A percentile compares a stretch with the other conserved stretches of the same genome.
phyloP scores from a whole-genome alignment of 2,888 invertebrate genomes.

The Clostera curtula region DNA sequence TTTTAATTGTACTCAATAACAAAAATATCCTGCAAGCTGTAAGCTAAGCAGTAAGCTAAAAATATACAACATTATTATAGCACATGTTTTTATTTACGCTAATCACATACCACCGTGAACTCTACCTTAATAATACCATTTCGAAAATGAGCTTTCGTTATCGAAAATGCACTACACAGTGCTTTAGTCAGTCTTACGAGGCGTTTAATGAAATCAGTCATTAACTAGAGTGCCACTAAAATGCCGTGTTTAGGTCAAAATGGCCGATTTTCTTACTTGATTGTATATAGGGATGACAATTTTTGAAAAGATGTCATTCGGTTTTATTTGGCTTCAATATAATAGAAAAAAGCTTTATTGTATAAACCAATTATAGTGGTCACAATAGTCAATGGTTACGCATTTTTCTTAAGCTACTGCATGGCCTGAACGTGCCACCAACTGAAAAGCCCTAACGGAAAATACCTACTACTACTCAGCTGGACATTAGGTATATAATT shows the following conservation, averaged over 20 bases:
- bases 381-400: no score
- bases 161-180: constrained; percentile 36
- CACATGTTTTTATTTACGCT: constrained; percentile 11
- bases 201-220: constrained; percentile 64
- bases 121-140: constrained; percentile 38
- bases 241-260: constrained; percentile 36
- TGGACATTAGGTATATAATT: no score
- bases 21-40: no score
- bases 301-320: constrained; percentile 3
- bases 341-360: no score
- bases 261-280: constrained; percentile 14
- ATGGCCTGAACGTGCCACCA: no score
- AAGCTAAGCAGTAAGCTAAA: no score
- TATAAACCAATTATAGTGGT: no score
- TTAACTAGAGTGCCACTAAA: constrained; percentile 57
- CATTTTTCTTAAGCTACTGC: no score
- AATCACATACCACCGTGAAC: constrained; percentile 10
- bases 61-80: constrained; percentile 7
- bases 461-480: no score
- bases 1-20: no score
- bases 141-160: constrained; percentile 42
- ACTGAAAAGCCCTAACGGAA: no score
- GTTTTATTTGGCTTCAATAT: no score
- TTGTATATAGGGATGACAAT: constrained; percentile 22
- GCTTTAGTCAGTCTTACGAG: constrained; percentile 37